Percentiles rank a stretch among this genome's conserved stretches.
Conservation (phyloP, 2,797 vertebrate species). For the Tiaroga cobitis region DNA sequence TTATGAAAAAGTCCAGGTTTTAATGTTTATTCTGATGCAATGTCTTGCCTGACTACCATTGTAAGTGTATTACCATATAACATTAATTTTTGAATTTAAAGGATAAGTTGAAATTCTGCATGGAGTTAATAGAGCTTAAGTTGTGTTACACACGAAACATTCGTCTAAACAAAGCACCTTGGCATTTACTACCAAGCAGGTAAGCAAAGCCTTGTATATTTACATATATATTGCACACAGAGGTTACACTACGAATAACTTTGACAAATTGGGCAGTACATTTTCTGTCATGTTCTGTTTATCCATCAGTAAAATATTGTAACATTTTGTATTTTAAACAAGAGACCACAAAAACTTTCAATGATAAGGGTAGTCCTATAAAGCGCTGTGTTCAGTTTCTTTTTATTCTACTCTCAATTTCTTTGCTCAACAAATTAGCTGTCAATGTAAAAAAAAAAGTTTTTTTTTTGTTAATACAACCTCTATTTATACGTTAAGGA, state of each 20-base stretch:
- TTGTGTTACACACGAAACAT: background rate
- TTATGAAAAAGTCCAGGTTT: background rate
- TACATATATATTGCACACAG: constrained; percentile 11
- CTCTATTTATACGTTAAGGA: background rate
- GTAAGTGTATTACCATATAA: background rate
- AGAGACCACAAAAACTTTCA: background rate
- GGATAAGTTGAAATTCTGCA: background rate
- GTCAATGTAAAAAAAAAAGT: background rate
- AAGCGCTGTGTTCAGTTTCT: background rate
- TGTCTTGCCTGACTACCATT: background rate
- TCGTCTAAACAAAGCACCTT: background rate
- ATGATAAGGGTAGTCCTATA: background rate
- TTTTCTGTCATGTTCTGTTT: background rate
- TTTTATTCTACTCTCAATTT: background rate
- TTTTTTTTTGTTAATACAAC: background rate
- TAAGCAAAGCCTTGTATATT: background rate
- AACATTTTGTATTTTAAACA: background rate
- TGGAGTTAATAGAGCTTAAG: background rate
- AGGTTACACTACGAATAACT: background rate
- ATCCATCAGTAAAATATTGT: background rate
- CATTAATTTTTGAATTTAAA: background rate
- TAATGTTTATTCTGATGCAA: background rate
- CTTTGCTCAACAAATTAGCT: background rate
- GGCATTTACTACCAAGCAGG: background rate
- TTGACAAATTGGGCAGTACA: background rate